Percentiles rank a stretch among this genome's conserved stretches.
These are phyloP conservation scores for Caenorhabditis sp. DNA, from an alignment of 2,888 invertebrate species.

Conservation along the genomic window DNA sequence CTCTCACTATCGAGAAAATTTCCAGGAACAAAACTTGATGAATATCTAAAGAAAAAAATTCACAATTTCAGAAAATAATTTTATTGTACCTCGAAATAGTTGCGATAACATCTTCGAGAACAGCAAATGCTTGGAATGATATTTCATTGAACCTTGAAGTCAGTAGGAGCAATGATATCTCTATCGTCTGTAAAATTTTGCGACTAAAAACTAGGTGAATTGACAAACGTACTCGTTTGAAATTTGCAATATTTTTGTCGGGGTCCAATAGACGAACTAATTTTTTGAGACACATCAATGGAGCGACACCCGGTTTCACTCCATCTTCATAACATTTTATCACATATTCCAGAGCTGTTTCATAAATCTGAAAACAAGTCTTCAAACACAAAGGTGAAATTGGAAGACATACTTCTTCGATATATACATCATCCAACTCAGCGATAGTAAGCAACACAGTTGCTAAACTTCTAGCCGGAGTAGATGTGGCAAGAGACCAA, in stretches of 20 bases:
- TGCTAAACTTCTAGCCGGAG: too few relatives aligned
- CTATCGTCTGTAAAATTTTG: slow-evolving; percentile 12
- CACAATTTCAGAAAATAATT: not conserved
- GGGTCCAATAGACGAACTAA: slow-evolving; percentile 4
- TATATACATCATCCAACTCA: too few relatives aligned
- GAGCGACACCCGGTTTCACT: slow-evolving; percentile 13
- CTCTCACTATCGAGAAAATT: slow-evolving; percentile 1
- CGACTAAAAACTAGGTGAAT: too few relatives aligned
- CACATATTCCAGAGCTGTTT: slow-evolving; percentile 8
- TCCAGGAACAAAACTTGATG: slow-evolving; percentile 4
- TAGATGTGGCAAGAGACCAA: too few relatives aligned
- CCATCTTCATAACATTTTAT: slow-evolving; percentile 6
- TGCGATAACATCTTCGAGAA: slow-evolving; percentile 15
- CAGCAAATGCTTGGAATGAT: slow-evolving; percentile 25
- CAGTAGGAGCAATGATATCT: too few relatives aligned
- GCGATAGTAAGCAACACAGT: too few relatives aligned
- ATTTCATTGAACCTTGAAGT: slow-evolving; percentile 27
- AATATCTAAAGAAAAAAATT: not conserved
- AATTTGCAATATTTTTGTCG: not conserved
- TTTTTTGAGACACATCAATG: slow-evolving; percentile 19
- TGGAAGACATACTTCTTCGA: too few relatives aligned
- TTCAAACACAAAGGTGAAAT: not conserved
- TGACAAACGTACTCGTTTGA: slow-evolving; percentile 12
- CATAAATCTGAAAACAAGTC: not conserved
- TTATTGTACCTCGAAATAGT: not conserved